A percentile compares a stretch with the other conserved stretches of the same genome.
Conservation (phyloP, 2,797 vertebrate species). For the Propithecus deckenii region DNA sequence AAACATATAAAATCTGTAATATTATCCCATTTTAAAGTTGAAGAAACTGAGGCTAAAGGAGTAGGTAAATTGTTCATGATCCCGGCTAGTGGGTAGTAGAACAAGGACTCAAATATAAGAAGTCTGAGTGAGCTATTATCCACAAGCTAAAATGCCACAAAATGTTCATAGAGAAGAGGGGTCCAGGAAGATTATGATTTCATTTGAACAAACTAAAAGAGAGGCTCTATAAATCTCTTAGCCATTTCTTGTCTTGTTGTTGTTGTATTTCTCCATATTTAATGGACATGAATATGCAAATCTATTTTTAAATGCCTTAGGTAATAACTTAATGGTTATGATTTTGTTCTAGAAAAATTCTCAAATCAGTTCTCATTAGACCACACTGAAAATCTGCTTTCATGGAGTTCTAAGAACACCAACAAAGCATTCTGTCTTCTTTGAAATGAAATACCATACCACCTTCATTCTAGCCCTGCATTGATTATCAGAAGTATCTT, state of each 20-base stretch:
- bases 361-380: constrained; percentile 29
- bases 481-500: background rate
- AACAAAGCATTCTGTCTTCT: background rate
- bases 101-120: background rate
- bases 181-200: background rate
- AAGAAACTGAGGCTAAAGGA: background rate
- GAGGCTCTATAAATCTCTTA: background rate
- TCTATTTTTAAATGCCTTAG: background rate
- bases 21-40: background rate
- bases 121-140: background rate
- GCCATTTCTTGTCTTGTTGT: background rate
- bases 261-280: background rate
- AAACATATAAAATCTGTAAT: background rate
- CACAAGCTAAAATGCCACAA: background rate
- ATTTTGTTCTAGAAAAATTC: constrained; percentile 10
- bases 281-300: background rate
- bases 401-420: background rate
- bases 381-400: constrained; percentile 8
- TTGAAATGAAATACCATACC: background rate
- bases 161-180: background rate
- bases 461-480: background rate
- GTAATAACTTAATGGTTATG: constrained; percentile 4
- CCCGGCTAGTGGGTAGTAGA: background rate
- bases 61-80: background rate
- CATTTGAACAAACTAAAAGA: background rate